Percentiles rank a stretch among this genome's conserved stretches.
These are phyloP conservation scores for Eubasilissa splendida DNA, from an alignment of 2,888 invertebrate genomes.

Conservation along the genomic window DNA sequence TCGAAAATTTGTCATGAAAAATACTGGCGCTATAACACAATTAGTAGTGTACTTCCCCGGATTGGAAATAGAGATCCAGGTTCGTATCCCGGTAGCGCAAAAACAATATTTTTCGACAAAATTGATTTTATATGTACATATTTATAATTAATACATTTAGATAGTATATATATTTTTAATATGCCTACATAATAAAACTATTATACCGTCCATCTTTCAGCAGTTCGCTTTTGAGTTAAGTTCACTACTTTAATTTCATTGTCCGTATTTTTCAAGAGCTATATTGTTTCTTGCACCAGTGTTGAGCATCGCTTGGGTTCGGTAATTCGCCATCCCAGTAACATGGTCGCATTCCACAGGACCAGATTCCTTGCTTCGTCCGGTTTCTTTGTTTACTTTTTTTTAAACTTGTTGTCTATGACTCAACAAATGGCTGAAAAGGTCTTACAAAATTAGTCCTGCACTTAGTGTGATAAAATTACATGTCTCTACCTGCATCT, in stretches of 20 bases:
- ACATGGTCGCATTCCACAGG: slow-evolving; percentile 31
- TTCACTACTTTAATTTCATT: slow-evolving; percentile 12
- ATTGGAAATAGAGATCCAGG: no score
- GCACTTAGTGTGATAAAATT: slow-evolving; percentile 24
- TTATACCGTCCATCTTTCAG: no score
- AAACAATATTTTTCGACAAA: no score
- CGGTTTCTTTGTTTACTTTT: slow-evolving; percentile 36
- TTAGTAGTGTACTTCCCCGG: no score
- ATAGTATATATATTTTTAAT: no score
- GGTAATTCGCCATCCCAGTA: slow-evolving; percentile 26
- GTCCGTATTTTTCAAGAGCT: slow-evolving; percentile 25
- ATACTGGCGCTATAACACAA: no score
- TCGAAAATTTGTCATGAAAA: no score
- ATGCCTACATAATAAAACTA: no score
- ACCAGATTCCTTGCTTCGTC: background rate
- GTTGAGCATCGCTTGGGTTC: background rate
- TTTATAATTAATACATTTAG: no score
- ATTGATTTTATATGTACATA: no score
- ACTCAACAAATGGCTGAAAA: slow-evolving; percentile 26
- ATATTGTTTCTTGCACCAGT: slow-evolving; percentile 5
- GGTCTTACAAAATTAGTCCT: slow-evolving; percentile 29
- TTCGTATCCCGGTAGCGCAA: no score
- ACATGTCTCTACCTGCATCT: background rate
- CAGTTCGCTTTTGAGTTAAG: background rate
- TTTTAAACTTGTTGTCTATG: slow-evolving; percentile 19